Conservation (phyloP, 1,140 invertebrate species). For the Heterodera schachtii region DNA sequence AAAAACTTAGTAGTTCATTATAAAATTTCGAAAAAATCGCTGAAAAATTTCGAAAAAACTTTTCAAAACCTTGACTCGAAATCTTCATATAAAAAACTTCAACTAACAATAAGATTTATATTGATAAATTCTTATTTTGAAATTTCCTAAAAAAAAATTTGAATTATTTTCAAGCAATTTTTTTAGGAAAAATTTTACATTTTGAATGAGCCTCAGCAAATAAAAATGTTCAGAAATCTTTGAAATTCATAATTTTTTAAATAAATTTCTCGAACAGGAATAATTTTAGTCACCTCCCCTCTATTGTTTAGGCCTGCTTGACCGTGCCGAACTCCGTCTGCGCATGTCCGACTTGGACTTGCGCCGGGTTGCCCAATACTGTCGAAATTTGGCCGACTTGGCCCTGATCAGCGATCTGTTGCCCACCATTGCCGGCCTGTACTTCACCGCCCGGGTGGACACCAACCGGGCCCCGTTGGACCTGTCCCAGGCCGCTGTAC, state of each 20-base stretch:
- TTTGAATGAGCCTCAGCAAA: too few relatives aligned
- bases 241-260: conserved; percentile 15
- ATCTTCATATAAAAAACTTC: too few relatives aligned
- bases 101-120: too few relatives aligned
- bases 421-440: conserved; percentile 76
- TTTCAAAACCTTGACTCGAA: too few relatives aligned
- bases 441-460: conserved; percentile 72
- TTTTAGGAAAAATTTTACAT: too few relatives aligned
- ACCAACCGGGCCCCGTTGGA: conserved; percentile 34
- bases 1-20: too few relatives aligned
- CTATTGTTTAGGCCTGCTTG: not conserved
- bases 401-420: conserved; percentile 89
- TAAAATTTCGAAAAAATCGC: too few relatives aligned
- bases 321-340: conserved; percentile 72
- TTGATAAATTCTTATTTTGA: too few relatives aligned
- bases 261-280: too few relatives aligned
- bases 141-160: too few relatives aligned
- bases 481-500: conserved; percentile 74
- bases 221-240: not conserved
- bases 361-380: conserved; percentile 84
- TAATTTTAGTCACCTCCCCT: not conserved
- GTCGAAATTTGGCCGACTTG: conserved; percentile 89
- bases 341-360: conserved; percentile 83
- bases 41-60: too few relatives aligned
- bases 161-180: too few relatives aligned